Base-by-base conservation (phyloP, 2,797 vertebrate genomes). In the Sylvilagus floridanus region DNA sequence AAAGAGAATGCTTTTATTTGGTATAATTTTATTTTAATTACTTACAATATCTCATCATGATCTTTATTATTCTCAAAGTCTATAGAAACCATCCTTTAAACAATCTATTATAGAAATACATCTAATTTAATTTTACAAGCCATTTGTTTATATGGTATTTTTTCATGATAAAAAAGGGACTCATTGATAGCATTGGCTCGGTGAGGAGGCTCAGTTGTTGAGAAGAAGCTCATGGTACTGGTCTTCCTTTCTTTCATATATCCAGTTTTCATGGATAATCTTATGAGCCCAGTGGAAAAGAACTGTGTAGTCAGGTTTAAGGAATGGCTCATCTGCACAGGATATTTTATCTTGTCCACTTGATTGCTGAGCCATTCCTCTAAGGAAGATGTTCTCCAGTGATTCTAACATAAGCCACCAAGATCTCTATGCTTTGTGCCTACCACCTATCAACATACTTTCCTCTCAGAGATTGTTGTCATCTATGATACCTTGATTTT, bases 1-100 rank as follows among this genome's bases (percentile, higher is more conserved):
- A 81, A 95, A 75, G 16, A 35, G 10, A 92, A 73, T 57, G 19
- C 10, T 63, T 85, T 71, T 91, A 81, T 86, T 78, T 90, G 32
- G 11, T 75, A n/a, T 60, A 14, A 76, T 57, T 88, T 81, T 2
- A 84, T 85, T 88, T 84, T 88, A 88, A 85, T 77, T 62, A 47
- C 4, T 26, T 28, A 22, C 5, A 60, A 42, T 30, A 28, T 0
- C 11, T 78, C 42, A 85, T 30, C 30, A 4, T 63, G 7, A 47
- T 76, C 26, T 84, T 65, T 42, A 52, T 42, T 93, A 79, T 71
- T 75, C 77, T 95, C 26, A 82, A 72, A 79, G 11, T 65, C 42
- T 32, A 0, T 32, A 32, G 1, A 84, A 75, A 52, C 4, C 13
- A 84, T 94, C 24, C 8, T 62, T 90, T 81, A 60, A 69, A 60